These are phyloP conservation scores for Azemiops feae DNA, from an alignment of 2,113 vertebrate genomes.

Conservation along the genomic window DNA sequence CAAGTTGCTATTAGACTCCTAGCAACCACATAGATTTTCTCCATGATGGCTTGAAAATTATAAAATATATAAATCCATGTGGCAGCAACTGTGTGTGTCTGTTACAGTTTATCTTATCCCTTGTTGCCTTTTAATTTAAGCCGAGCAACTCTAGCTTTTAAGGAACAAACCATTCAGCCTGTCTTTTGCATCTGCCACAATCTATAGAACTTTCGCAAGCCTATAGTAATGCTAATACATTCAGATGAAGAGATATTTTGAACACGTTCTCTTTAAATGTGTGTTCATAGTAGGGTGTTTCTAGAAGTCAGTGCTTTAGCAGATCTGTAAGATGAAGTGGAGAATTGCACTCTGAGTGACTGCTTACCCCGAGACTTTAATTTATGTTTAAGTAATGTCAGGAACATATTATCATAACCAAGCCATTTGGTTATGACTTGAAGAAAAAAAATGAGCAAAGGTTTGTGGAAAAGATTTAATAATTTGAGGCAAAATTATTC, in stretches of 20 bases:
- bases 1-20: background rate
- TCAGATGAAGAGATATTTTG: background rate
- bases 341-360: background rate
- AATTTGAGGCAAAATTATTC: background rate
- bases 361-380: background rate
- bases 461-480: background rate
- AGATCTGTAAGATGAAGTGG: conserved; percentile 17
- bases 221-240: background rate
- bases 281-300: background rate
- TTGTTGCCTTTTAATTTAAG: background rate
- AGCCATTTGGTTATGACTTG: background rate
- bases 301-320: background rate
- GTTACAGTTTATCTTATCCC: background rate
- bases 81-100: background rate
- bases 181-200: background rate
- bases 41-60: background rate
- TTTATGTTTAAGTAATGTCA: background rate
- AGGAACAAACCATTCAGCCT: background rate
- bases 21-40: background rate
- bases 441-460: background rate
- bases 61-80: background rate
- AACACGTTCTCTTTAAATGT: background rate
- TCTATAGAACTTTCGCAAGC: background rate
- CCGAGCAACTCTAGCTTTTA: background rate
- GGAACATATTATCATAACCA: background rate